Evolutionary conservation across 2,888 invertebrate species (phyloP), one percentile per base, ranked within the genome.

Genomic region (Hypomecis punctinalis): DNA sequence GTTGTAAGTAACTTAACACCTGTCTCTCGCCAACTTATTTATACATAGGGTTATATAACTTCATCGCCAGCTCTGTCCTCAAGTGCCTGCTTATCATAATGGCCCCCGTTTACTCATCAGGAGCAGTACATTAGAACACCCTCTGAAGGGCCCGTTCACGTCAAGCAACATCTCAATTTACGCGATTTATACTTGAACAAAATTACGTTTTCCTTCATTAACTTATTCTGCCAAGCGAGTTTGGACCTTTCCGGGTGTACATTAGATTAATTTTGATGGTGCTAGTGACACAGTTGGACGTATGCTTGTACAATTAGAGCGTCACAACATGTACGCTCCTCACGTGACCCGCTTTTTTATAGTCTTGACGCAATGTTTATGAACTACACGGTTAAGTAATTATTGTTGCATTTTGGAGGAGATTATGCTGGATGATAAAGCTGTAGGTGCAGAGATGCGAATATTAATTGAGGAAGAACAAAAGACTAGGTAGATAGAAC

Each of bases 81-180:
- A 55, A 61, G 61, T 49, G 37, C 54, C 47, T 61, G 42, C 59
- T 68, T 67, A 70, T 67, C 61, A 66, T 56, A 63, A 63, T 63
- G 52, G 58, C 58, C 47, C 33, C 13, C 70, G 67, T 73, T 69
- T 67, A 68, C 66, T 60, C 39, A 64, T 69, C 47, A 68, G 60
- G 33, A 47, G 36, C 63, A 63, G 61, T 68, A 71, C 66, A 71
- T 69, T 74, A 53, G 71, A 74, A 70, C 70, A 70, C 70, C 72
- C 63, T 65, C 52, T 56, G 65, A 58, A 68, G 68, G 68, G 66
- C 64, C 57, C 69, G 57, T 55, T 65, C 63, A 64, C 61, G 59
- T 72, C 69, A 68, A 65, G 61, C 61, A 71, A 75, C 75, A 75
- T 76, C 76, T 74, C 77, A 74, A 79, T 79, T 79, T 75, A 71